Base-by-base conservation (phyloP, 2,113 vertebrate species). In the Australoheros scitulus region DNA sequence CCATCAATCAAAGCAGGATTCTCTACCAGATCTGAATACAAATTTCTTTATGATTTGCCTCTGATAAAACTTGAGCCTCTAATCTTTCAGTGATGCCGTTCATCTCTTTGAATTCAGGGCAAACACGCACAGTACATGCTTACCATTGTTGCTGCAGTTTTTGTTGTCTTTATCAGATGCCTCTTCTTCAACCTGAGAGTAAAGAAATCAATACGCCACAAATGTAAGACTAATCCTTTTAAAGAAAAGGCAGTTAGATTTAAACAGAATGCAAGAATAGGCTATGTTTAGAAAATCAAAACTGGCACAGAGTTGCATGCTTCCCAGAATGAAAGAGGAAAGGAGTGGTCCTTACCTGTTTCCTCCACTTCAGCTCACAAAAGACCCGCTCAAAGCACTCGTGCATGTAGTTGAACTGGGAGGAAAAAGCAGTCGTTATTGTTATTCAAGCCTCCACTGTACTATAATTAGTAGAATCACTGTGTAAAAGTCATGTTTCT, bases 341-440 rank as follows among this genome's bases (percentile, higher is more conserved):
- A 90, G 89, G 89, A 82, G 88, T 52, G 76, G 92, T 80, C 65
- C 56, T 68, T 95, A 99, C 98, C 98, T 98, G 97, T 95, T 98
- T 99, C 95, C 97, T 97, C 98, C 98, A 98, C 94, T 97, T 99
- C 90, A 99, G 97, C 94, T 99, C 98, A 91, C 98, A 99, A 96
- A 99, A 99, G 72, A 99, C 96, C 32, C 98, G 95, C 92, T 99
- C 98, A 11, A 99, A 99, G 94, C 98, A 99, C 89, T 99, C 98
- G 26, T 99, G 98, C 98, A 99, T 99, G 94, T 99, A 99, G 96
- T 99, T 99, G 88, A 98, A 99, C 98, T 99, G 94, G 41, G 55
- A 86, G 82, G 56, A 56, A 50, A 57, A 83, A 77, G 32, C 38
- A 88, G 52, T 58, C 0, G 56, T 59, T 64, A 41, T 18, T 26